Evolutionary conservation across 2,113 vertebrate genomes (phyloP), one percentile per base, ranked within the genome.

Genomic region (Sterna hirundo): DNA sequence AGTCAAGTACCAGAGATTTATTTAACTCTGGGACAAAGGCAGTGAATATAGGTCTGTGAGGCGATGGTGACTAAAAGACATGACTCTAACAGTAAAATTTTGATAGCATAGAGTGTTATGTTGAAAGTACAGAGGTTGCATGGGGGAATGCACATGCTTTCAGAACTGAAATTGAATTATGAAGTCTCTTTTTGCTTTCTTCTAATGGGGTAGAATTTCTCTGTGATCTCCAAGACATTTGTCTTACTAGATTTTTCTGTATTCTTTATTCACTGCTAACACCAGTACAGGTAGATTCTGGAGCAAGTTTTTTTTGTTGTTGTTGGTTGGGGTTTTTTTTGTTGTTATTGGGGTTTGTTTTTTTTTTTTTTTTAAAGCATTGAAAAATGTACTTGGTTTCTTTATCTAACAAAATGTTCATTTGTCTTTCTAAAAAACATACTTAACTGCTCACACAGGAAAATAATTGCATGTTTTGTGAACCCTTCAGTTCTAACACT

Each of bases 381-480:
- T 40, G 68, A 93, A 96, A 90, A 79, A 69, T 49, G 8, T 60
- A 26, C 20, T 78, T 68, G 2, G 13, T 4, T 83, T 88, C n/a
- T 92, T 83, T 86, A 42, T 51, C 47, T 76, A 71, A 86, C 25
- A 92, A 71, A 81, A 55, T 62, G 6, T 94, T 88, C 12, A 58
- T 94, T 94, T 95, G 25, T 90, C 71, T 94, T 92, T 93, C 61
- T 94, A 74, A 94, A 94, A 96, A 86, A 27, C 23, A 36, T 75
- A 55, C 15, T 82, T 93, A 83, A 92, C 86, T 94, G 13, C 64
- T 86, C 76, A 78, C 21, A 62, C 11, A 78, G 55, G 29, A 88
- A 86, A 91, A 78, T 92, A 91, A 91, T 66, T 91, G 32, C 32
- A 66, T 52, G 42, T 88, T 58, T 80, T 93, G 51, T 83, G 79